Evolutionary conservation across 2,888 invertebrate genomes (phyloP).

Genomic region (Acleris holmiana): DNA sequence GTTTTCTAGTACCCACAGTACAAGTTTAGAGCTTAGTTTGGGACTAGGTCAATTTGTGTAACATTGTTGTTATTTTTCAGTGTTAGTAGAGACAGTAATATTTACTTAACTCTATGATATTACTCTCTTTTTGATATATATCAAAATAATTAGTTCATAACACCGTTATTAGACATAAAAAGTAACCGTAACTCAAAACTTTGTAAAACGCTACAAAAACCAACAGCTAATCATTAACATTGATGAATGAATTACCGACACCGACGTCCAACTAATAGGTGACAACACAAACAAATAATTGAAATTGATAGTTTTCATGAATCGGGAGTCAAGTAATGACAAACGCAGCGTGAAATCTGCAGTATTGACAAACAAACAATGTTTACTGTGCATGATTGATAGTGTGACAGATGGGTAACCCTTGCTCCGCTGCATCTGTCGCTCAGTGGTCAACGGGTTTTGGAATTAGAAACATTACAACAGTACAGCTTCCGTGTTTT

Average conservation of each 20-base stretch:
- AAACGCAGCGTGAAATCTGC: slow-evolving; percentile 36
- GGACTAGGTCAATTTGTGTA: no score
- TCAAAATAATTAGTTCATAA: no score
- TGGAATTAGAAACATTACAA: slow-evolving; percentile 3
- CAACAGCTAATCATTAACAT: background rate
- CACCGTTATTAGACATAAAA: no score
- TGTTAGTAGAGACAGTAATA: no score
- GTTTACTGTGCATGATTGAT: slow-evolving; percentile 35
- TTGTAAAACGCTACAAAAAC: background rate
- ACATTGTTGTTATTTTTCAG: no score
- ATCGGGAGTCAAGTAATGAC: slow-evolving; percentile 36
- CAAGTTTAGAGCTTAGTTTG: no score
- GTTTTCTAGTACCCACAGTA: no score
- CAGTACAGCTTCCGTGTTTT: slow-evolving; percentile 21
- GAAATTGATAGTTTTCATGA: slow-evolving; percentile 36
- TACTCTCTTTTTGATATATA: no score
- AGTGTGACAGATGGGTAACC: slow-evolving; percentile 38
- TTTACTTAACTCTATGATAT: no score
- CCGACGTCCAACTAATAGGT: slow-evolving; percentile 25
- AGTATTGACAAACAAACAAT: slow-evolving; percentile 37
- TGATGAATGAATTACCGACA: slow-evolving; percentile 25
- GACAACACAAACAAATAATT: slow-evolving; percentile 37
- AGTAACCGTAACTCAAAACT: background rate
- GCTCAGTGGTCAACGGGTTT: slow-evolving; percentile 22
- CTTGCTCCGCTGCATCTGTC: slow-evolving; percentile 37